phyloP scores from a whole-genome alignment of 2,797 vertebrate species.

The Enteromius paludinosus region DNA sequence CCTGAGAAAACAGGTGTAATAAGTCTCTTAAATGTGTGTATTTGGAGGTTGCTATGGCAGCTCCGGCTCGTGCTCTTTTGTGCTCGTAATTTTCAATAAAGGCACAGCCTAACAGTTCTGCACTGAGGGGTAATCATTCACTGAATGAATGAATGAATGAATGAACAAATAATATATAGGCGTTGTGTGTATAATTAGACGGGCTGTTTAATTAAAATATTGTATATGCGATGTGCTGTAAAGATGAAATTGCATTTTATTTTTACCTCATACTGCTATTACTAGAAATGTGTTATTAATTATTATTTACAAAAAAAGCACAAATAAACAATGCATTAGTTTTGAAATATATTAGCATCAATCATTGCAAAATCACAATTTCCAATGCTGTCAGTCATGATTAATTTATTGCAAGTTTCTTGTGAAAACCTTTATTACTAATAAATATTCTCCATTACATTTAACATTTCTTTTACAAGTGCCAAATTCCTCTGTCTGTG shows the following conservation, averaged over 20 bases:
- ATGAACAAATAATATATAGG: slow-evolving; percentile 2
- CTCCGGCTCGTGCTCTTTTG: slow-evolving; percentile 43
- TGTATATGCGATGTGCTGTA: neutral
- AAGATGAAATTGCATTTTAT: neutral
- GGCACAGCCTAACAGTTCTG: neutral
- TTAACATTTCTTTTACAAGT: neutral
- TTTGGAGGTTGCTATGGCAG: slow-evolving; percentile 54
- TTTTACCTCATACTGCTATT: neutral
- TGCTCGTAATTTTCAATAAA: slow-evolving; percentile 36
- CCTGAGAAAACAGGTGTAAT: slow-evolving; percentile 31
- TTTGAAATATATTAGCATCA: neutral
- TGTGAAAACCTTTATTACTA: neutral
- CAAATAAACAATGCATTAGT: too few species aligned
- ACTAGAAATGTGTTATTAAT: neutral
- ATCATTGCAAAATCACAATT: neutral
- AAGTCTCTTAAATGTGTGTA: slow-evolving; percentile 35
- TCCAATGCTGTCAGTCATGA: neutral
- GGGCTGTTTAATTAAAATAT: neutral
- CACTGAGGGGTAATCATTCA: slow-evolving; percentile 18
- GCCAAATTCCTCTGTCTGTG: neutral
- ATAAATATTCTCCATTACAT: neutral
- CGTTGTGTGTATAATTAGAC: neutral
- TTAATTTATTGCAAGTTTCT: neutral
- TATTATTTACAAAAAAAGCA: neutral
- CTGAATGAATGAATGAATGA: neutral